Percentiles rank a stretch among this genome's conserved stretches.
Conservation (phyloP, 2,113 vertebrate genomes). For the Esox niger region DNA sequence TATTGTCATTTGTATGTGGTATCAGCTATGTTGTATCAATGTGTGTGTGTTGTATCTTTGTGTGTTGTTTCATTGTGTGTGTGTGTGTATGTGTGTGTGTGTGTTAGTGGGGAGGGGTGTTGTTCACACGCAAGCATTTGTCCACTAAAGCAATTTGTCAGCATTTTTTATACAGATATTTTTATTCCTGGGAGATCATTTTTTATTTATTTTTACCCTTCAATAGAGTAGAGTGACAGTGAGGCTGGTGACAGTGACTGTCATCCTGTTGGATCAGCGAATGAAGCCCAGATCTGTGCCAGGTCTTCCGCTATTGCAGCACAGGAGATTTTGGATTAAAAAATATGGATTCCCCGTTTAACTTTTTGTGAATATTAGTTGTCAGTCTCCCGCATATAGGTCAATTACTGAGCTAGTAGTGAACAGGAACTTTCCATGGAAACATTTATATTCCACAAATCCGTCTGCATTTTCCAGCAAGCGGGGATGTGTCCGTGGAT, state of each 20-base stretch:
- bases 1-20: too few species aligned
- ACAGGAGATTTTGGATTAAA: not conserved
- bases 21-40: not conserved
- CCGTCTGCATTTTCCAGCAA: not conserved
- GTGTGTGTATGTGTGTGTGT: constrained; percentile 13
- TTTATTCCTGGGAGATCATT: too few species aligned
- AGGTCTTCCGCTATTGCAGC: not conserved
- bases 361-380: not conserved
- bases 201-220: too few species aligned
- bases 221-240: too few species aligned
- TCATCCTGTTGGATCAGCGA: not conserved
- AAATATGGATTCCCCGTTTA: not conserved
- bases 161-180: too few species aligned
- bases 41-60: too few species aligned
- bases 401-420: not conserved
- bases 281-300: not conserved
- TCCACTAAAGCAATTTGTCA: too few species aligned
- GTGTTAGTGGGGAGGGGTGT: too few species aligned
- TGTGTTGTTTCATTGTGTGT: too few species aligned
- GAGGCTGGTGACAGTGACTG: not conserved
- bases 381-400: not conserved
- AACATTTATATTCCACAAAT: not conserved
- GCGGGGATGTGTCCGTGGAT: not conserved
- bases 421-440: not conserved
- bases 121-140: too few species aligned